Percentiles rank a stretch among this genome's conserved stretches.
Evolutionary conservation across 2,113 vertebrate genomes (phyloP).

Genomic region (Eulacestoma nigropectus): DNA sequence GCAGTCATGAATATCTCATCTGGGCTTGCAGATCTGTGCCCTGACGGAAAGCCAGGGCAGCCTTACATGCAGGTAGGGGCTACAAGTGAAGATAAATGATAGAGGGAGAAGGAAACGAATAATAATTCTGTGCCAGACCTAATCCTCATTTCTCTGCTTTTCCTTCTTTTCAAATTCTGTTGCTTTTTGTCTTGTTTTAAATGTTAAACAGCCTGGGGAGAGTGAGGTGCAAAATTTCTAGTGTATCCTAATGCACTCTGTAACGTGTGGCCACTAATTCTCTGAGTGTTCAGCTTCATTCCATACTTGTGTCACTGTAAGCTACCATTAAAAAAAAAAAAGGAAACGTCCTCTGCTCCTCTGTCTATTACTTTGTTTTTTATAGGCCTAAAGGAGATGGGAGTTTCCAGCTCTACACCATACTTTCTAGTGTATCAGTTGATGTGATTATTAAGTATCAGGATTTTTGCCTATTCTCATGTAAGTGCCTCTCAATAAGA

Average conservation of each 20-base stretch:
- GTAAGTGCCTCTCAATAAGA: not conserved
- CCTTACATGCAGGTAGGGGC: not conserved
- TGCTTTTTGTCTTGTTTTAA: not conserved
- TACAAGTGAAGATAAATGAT: not conserved
- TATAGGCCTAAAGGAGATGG: not conserved
- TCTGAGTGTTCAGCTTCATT: not conserved
- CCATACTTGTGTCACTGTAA: not conserved
- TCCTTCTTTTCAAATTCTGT: not conserved
- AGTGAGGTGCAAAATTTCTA: not conserved
- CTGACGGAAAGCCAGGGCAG: not conserved
- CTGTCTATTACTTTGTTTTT: not conserved
- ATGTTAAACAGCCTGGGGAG: not conserved
- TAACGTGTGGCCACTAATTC: not conserved
- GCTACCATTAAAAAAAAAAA: not conserved
- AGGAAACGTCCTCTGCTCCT: not conserved
- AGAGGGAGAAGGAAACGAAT: not conserved
- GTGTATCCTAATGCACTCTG: not conserved
- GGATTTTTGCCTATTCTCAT: not conserved
- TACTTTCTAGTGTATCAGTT: not conserved
- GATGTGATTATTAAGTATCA: not conserved
- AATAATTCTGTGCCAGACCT: not conserved
- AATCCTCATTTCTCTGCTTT: not conserved
- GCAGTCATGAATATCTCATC: not conserved
- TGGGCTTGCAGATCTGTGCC: not conserved
- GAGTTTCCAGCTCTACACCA: not conserved